Conservation (phyloP, 1,140 invertebrate genomes). For the Pseudoatta argentina region DNA sequence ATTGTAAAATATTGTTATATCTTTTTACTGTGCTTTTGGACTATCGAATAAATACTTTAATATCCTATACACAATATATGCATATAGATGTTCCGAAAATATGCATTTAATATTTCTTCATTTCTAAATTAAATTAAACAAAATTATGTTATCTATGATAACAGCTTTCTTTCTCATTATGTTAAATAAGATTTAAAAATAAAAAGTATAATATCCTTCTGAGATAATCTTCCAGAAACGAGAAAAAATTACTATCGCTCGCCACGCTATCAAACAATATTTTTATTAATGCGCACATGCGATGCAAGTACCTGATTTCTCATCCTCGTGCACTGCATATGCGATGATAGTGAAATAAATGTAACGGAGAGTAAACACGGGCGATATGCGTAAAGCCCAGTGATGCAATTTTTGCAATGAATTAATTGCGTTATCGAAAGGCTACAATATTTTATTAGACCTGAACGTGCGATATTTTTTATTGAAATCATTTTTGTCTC, state of each 20-base stretch:
- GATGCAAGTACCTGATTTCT: neutral
- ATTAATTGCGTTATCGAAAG: slow-evolving; percentile 37
- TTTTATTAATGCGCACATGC: neutral
- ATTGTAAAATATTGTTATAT: neutral
- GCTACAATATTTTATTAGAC: slow-evolving; percentile 25
- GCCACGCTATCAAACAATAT: neutral
- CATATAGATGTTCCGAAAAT: neutral
- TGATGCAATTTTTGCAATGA: slow-evolving; percentile 22
- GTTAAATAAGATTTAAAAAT: neutral
- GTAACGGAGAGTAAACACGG: neutral
- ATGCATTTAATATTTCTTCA: neutral
- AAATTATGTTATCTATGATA: neutral
- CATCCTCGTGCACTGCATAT: slow-evolving; percentile 12
- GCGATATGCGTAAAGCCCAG: neutral
- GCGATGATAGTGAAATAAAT: neutral
- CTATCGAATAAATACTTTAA: neutral
- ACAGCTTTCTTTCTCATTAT: neutral
- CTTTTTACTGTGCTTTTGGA: neutral
- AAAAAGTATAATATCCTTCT: neutral
- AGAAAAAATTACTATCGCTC: slow-evolving; percentile 20
- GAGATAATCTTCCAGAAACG: neutral
- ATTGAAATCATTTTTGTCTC: slow-evolving; percentile 10
- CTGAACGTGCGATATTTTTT: neutral
- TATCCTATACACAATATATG: neutral
- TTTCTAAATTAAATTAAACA: neutral